Conservation (phyloP, 2,113 vertebrate genomes). For the Epinephelus moara region DNA sequence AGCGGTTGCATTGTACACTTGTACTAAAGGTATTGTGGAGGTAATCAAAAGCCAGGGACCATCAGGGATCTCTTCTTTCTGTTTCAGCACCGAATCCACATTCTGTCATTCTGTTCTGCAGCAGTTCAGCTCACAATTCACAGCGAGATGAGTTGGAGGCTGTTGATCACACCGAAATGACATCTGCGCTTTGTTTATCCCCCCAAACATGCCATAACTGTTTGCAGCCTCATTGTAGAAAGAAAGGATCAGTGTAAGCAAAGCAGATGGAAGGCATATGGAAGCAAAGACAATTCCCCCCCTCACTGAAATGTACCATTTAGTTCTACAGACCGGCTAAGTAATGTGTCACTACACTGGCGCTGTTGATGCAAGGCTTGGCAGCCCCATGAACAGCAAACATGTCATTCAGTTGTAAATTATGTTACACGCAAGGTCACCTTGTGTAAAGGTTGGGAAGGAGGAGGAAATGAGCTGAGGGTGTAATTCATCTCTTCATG, state of each 20-base stretch:
- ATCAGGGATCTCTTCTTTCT: not conserved
- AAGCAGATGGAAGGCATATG: slow-evolving; percentile 65
- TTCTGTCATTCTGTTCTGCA: not conserved
- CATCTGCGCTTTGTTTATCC: slow-evolving; percentile 69
- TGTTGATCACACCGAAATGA: slow-evolving; percentile 45
- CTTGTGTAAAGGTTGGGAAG: slow-evolving; percentile 75
- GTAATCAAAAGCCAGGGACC: slow-evolving; percentile 26
- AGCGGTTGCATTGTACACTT: slow-evolving; percentile 20
- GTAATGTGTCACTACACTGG: slow-evolving; percentile 61
- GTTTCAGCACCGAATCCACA: slow-evolving; percentile 9
- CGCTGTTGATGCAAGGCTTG: slow-evolving; percentile 48
- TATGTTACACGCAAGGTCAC: slow-evolving; percentile 76
- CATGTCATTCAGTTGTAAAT: slow-evolving; percentile 79
- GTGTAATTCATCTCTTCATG: slow-evolving; percentile 71
- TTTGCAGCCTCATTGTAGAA: slow-evolving; percentile 44
- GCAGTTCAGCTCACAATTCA: slow-evolving; percentile 36
- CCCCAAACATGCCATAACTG: slow-evolving; percentile 33
- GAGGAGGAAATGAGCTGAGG: slow-evolving; percentile 69
- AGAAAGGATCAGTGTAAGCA: slow-evolving; percentile 56
- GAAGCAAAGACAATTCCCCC: slow-evolving; percentile 42
- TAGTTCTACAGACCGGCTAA: slow-evolving; percentile 43
- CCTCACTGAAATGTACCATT: slow-evolving; percentile 56
- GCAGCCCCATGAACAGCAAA: slow-evolving; percentile 68
- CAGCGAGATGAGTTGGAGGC: slow-evolving; percentile 38
- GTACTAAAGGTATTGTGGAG: not conserved